phyloP scores from a whole-genome alignment of 2,113 vertebrate species.

The Salvator merianae region DNA sequence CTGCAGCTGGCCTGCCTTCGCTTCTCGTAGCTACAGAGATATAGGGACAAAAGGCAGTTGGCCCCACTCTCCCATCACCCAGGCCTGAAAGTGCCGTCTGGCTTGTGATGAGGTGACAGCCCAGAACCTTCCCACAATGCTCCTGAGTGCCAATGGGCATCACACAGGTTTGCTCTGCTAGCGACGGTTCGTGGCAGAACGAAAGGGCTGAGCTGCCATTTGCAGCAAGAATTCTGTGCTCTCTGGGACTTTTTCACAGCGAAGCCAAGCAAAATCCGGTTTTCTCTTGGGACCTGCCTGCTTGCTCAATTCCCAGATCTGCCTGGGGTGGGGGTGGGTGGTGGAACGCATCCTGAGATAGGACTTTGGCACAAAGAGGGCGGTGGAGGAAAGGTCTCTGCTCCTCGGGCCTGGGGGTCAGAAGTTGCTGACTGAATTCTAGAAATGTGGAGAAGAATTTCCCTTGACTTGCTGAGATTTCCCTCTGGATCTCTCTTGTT shows the following conservation, averaged over 20 bases:
- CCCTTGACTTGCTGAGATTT: neutral
- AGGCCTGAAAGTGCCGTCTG: neutral
- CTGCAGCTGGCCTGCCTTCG: too few relatives aligned
- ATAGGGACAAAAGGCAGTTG: too few relatives aligned
- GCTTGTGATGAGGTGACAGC: too few relatives aligned
- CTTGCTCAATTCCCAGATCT: neutral
- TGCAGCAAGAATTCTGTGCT: neutral
- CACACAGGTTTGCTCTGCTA: neutral
- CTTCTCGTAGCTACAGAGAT: too few relatives aligned
- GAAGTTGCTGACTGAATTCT: neutral
- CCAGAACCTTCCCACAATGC: neutral
- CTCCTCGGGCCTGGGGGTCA: neutral
- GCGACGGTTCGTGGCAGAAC: too few relatives aligned
- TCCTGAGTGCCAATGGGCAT: neutral
- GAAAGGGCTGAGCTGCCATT: neutral
- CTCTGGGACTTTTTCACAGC: neutral
- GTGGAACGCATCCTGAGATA: too few relatives aligned
- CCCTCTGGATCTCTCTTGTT: neutral
- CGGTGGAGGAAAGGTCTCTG: neutral
- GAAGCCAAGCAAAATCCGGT: neutral
- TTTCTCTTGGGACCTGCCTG: neutral
- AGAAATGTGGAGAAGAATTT: neutral
- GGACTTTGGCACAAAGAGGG: neutral
- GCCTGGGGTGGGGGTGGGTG: neutral
- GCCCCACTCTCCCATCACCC: neutral